Evolutionary conservation across 1,140 invertebrate genomes (phyloP).

Genomic region (Rhopalosiphum padi): DNA sequence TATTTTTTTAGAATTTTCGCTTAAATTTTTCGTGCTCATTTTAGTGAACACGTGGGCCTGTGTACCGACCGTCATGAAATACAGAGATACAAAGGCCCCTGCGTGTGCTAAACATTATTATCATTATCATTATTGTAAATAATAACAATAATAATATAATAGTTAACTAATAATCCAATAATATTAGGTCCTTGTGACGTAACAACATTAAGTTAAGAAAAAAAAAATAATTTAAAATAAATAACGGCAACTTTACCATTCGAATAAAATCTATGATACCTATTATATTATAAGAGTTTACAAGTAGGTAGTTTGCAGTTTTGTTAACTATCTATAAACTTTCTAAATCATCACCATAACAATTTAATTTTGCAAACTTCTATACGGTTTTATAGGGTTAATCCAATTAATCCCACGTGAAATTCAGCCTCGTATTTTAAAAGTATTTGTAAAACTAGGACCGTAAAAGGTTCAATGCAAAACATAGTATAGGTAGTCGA

Average conservation of each 20-base stretch:
- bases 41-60: conserved; percentile 12
- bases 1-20: conserved; percentile 49
- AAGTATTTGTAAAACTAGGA: not conserved
- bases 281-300: conserved; percentile 1
- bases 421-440: not conserved
- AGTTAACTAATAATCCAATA: not conserved
- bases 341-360: not conserved
- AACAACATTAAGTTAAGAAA: not conserved
- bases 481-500: not conserved
- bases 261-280: not conserved
- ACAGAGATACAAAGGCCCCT: not conserved
- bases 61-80: not conserved
- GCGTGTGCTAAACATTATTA: not conserved
- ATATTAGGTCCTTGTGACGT: not conserved
- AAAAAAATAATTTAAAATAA: not conserved
- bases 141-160: not conserved
- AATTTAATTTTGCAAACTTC: not conserved
- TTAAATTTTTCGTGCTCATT: conserved; percentile 32
- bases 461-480: not conserved
- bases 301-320: not conserved
- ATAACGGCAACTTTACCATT: not conserved
- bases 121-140: not conserved
- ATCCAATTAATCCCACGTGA: not conserved
- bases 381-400: not conserved
- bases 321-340: not conserved